Conservation (phyloP, 2,888 invertebrate species). For the Drosophila barbarae region DNA sequence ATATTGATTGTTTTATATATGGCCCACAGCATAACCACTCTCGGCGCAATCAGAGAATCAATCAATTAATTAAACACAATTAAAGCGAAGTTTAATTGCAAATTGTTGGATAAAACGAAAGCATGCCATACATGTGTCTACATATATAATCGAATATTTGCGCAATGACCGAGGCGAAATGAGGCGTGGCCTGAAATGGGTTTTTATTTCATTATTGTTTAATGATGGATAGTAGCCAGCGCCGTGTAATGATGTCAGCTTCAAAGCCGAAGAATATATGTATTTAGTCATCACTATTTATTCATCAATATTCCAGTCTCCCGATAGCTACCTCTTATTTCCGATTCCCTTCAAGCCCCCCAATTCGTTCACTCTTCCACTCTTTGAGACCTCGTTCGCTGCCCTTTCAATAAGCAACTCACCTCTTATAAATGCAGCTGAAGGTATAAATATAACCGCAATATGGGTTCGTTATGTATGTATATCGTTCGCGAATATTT, state of each 20-base stretch:
- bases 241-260: constrained; percentile 38
- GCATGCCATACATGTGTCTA: constrained; percentile 54
- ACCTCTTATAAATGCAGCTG: constrained; percentile 54
- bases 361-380: not conserved
- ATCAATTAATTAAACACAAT: constrained; percentile 63
- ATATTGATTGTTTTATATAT: constrained; percentile 14
- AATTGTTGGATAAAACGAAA: constrained; percentile 57
- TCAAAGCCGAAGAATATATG: constrained; percentile 7
- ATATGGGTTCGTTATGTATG: constrained; percentile 42
- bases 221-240: constrained; percentile 20
- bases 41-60: constrained; percentile 49
- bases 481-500: constrained; percentile 51
- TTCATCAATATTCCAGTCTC: constrained; percentile 5
- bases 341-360: not conserved
- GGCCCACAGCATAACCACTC: constrained; percentile 19
- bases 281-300: not conserved
- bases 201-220: constrained; percentile 22
- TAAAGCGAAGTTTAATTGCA: constrained; percentile 43
- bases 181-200: constrained; percentile 46
- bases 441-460: constrained; percentile 31
- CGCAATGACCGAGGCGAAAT: constrained; percentile 47
- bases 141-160: constrained; percentile 51
- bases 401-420: constrained; percentile 49
- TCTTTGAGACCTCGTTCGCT: constrained; percentile 8
- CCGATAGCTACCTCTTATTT: not conserved